Evolutionary conservation across 2,797 vertebrate genomes (phyloP).

Genomic region (Erpetoichthys calabaricus): DNA sequence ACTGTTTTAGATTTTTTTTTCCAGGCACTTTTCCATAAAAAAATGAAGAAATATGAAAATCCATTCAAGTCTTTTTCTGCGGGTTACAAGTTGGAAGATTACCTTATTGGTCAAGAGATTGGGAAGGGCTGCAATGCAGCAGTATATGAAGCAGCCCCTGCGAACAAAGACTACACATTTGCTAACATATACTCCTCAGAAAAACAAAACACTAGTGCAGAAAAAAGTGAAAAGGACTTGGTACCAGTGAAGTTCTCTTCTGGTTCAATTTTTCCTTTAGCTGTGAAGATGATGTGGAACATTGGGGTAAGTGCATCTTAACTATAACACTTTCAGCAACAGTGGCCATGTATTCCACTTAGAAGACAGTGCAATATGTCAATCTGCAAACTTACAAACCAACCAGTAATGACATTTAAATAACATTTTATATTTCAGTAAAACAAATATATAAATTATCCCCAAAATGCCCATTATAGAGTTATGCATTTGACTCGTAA

Average conservation of each 20-base stretch:
- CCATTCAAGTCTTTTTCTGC: constrained; percentile 37
- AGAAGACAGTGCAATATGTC: not conserved
- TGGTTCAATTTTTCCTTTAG: constrained; percentile 50
- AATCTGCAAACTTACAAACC: no score
- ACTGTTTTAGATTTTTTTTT: no score
- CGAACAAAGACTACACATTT: constrained; percentile 3
- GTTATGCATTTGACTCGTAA: no score
- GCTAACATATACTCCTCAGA: not conserved
- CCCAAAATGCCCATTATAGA: no score
- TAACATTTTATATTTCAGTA: no score
- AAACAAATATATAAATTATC: no score
- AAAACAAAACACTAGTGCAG: not conserved
- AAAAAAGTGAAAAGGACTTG: not conserved
- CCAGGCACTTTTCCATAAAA: constrained; percentile 60
- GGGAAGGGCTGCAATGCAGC: constrained; percentile 80
- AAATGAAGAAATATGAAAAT: constrained; percentile 52
- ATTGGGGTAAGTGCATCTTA: constrained; percentile 56
- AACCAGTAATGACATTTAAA: no score
- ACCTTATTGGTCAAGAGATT: constrained; percentile 66
- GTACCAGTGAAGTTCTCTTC: not conserved
- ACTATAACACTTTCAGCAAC: not conserved
- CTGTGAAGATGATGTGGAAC: constrained; percentile 96
- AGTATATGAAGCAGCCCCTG: constrained; percentile 67
- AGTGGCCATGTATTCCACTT: not conserved
- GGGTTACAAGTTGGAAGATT: constrained; percentile 78